Evolutionary conservation across 2,113 vertebrate genomes (phyloP), one percentile per base, ranked within the genome.

Genomic region (Gobio gobio): DNA sequence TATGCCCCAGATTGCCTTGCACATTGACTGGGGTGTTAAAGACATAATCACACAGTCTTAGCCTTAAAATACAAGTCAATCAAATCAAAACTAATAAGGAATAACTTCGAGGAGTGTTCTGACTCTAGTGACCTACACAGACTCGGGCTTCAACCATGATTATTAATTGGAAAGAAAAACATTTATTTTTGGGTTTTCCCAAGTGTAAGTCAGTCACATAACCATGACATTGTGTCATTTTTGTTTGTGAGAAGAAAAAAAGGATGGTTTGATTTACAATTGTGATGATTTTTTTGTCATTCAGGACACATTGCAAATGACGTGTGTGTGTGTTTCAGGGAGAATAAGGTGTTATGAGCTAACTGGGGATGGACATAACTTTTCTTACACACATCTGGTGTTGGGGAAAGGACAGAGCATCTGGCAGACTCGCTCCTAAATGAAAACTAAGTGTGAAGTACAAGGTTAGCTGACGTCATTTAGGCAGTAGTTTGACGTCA

Each of bases 11-110:
- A 70, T 59, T 83, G 13, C 56, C 43, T 26, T 83, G 33, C 87
- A 78, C 83, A 78, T 80, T 85, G 83, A 70, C 64, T 29, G n/a
- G 40, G 78, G 54, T 18, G n/a, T 79, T 79, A 14, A 79, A 61
- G 36, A 85, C 22, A 45, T 24, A 83, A 88, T 66, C 73, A 83
- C 87, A 72, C 26, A 40, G 83, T 78, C 78, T 22, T 63, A 78
- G 84, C 78, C 36, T 74, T 64, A 56, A 29, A 51, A 66, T 64
- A 63, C 77, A 29, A 64, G 14, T n/a, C 24, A 61, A 80, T 47
- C 43, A 14, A 24, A 75, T 58, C 72, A 16, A n/a, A 70, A 75
- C 47, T 26, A 22, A 49, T 47, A 43, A 47, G 49, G 36, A 8
- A 63, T 70, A 8, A 73, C 12, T 13, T 40, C 5, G 24, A 61